Percentiles rank a stretch among this genome's conserved stretches.
Conservation (phyloP, 2,113 vertebrate genomes). For the Eurystomus gularis region DNA sequence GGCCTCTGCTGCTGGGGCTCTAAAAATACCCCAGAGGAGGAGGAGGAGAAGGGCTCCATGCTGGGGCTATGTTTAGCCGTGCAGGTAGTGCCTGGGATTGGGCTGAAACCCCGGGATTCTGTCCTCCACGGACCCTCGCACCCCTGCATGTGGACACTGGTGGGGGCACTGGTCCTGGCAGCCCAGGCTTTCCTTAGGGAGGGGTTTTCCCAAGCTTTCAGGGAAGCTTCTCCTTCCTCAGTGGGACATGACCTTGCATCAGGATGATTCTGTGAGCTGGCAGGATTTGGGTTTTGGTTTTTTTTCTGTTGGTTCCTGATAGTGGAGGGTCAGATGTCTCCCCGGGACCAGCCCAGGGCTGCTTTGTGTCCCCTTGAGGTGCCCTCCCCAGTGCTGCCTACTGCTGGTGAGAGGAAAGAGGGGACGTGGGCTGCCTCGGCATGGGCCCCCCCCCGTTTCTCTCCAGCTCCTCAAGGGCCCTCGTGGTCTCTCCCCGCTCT, state of each 20-base stretch:
- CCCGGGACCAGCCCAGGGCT: not conserved
- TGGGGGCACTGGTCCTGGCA: too few relatives aligned
- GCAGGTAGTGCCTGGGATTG: fast-evolving
- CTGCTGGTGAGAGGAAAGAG: not conserved
- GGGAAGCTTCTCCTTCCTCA: not conserved
- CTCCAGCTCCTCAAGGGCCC: not conserved
- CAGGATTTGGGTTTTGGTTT: not conserved
- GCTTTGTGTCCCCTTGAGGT: not conserved
- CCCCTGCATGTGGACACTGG: too few relatives aligned
- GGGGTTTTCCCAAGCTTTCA: not conserved
- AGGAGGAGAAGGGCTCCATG: not conserved
- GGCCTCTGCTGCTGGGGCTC: not conserved
- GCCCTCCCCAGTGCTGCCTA: not conserved
- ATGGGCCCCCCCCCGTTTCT: not conserved
- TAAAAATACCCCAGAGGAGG: not conserved
- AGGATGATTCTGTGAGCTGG: not conserved
- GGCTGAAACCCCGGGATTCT: fast-evolving
- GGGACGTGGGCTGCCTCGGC: fast-evolving
- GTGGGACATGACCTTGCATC: not conserved
- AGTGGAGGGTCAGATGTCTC: not conserved
- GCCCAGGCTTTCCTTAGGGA: fast-evolving
- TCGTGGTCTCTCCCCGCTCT: not conserved
- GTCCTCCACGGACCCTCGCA: not conserved
- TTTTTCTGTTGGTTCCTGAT: fast-evolving
- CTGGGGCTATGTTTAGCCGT: not conserved